A percentile compares a stretch with the other conserved stretches of the same genome.
Conservation (phyloP, 2,113 vertebrate species). For the Cyphomyrus discorhynchus region DNA sequence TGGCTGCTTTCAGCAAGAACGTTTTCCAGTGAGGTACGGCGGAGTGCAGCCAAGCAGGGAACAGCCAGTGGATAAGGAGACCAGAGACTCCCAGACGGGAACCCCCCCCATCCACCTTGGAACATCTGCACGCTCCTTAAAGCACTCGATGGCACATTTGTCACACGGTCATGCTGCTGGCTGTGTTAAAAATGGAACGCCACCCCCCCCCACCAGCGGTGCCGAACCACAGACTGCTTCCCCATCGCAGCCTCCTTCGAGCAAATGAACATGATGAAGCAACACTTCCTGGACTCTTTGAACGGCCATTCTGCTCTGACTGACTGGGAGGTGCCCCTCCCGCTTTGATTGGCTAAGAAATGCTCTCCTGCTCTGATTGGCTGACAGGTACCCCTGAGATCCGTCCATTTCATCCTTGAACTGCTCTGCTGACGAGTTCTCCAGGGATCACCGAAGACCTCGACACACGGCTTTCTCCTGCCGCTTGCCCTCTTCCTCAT, state of each 20-base stretch:
- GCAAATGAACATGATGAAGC: not conserved
- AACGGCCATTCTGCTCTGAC: not conserved
- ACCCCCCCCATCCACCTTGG: not conserved
- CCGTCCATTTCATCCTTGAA: not conserved
- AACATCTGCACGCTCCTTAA: slow-evolving; percentile 4
- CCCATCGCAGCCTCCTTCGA: not conserved
- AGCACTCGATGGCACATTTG: not conserved
- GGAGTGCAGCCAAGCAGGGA: not conserved
- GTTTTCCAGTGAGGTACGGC: not conserved
- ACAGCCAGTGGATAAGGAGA: not conserved
- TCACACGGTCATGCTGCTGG: not conserved
- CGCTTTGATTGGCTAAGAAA: not conserved
- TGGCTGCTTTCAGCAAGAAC: not conserved
- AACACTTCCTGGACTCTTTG: not conserved
- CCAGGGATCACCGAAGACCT: not conserved
- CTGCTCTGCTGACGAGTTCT: not conserved
- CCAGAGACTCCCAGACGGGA: not conserved
- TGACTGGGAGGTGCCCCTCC: not conserved
- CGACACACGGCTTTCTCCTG: not conserved
- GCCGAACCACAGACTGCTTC: not conserved
- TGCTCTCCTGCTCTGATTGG: not conserved
- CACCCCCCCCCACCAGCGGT: not conserved
- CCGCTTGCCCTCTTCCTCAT: not conserved
- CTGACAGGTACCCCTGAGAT: not conserved
- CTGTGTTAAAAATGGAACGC: slow-evolving; percentile 3